These are phyloP conservation scores for Malthinus seriepunctatus DNA, from an alignment of 2,888 invertebrate genomes.

Conservation along the genomic window DNA sequence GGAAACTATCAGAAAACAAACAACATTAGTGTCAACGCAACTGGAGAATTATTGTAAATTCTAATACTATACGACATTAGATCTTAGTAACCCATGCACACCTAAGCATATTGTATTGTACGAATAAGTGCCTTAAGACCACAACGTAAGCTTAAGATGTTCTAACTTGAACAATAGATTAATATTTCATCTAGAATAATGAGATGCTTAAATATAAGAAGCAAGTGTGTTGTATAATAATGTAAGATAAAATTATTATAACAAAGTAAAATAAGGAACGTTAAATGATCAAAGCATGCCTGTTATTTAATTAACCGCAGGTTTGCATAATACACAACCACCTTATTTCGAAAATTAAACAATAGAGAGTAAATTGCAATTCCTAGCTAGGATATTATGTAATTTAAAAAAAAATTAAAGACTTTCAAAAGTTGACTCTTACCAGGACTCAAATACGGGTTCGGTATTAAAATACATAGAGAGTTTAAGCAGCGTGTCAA, in stretches of 20 bases:
- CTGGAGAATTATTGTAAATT: slow-evolving; percentile 18
- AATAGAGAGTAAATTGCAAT: too few species aligned
- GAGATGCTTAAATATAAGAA: not conserved
- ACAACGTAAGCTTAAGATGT: not conserved
- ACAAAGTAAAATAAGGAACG: not conserved
- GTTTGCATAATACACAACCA: too few species aligned
- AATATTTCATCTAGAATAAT: slow-evolving; percentile 4
- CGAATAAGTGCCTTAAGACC: slow-evolving; percentile 1
- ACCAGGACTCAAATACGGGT: too few species aligned
- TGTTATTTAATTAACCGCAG: too few species aligned
- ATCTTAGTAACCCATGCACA: slow-evolving; percentile 1
- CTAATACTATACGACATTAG: slow-evolving; percentile 1
- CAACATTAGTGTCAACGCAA: slow-evolving; percentile 16
- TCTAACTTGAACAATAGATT: slow-evolving; percentile 1
- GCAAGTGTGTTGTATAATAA: not conserved
- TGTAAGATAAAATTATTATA: not conserved
- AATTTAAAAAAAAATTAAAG: too few species aligned
- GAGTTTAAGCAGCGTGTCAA: too few species aligned
- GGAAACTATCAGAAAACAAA: not conserved
- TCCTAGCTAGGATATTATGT: too few species aligned
- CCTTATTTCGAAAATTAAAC: too few species aligned
- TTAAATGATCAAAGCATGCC: too few species aligned
- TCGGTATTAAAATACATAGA: too few species aligned
- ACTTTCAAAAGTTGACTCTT: too few species aligned
- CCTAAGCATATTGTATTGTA: slow-evolving; percentile 5